Base-by-base conservation (phyloP, 2,113 vertebrate genomes). In the Alces alces region DNA sequence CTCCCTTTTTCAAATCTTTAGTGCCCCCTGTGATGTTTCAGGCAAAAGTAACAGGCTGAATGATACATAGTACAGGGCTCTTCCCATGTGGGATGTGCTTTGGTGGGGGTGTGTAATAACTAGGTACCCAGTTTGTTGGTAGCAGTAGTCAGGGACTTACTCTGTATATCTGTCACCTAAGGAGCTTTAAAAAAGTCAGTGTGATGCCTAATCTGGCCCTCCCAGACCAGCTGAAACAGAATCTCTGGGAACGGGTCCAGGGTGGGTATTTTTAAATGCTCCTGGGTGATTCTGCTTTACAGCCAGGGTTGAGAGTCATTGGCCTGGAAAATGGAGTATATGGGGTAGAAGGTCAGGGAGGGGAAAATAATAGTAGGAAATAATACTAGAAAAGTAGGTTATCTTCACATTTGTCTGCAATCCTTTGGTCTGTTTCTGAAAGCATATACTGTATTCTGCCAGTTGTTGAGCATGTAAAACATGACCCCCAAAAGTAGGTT, bases 391-490 rank as follows among this genome's bases (percentile, higher is more conserved):
- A 97, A 94, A 85, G 10, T 43, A 64, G 92, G 2, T 61, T 92
- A 43, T 57, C 10, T 84, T 95, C 78, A 89, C 23, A 36, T 89
- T 86, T 57, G 25, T 58, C 30, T 93, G 45, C 7, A n/a, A 45
- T 92, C 80, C 21, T 91, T 97, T 95, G 36, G 23, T 47, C 45
- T 96, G 39, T 96, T 88, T 97, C 87, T 92, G n/a, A 96, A 86
- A 30, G 30, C 33, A 47, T 84, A 5, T 78, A 33, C 70, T 93
- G 12, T 94, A 27, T 95, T 78, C 28, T 96, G 93, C 73, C 50
- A 86, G n/a, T 43, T 76, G 17, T 45, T 60, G 66, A 94, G 5
- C 27, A 13, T 96, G 14, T 92, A 43, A 95, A 95, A 91, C 43
- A 89, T 91, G 82, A 70, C 17, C 19, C 12, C 7, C 14, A 7